These are phyloP conservation scores for Austrofundulus limnaeus DNA, from an alignment of 2,113 vertebrate genomes.

Conservation along the genomic window DNA sequence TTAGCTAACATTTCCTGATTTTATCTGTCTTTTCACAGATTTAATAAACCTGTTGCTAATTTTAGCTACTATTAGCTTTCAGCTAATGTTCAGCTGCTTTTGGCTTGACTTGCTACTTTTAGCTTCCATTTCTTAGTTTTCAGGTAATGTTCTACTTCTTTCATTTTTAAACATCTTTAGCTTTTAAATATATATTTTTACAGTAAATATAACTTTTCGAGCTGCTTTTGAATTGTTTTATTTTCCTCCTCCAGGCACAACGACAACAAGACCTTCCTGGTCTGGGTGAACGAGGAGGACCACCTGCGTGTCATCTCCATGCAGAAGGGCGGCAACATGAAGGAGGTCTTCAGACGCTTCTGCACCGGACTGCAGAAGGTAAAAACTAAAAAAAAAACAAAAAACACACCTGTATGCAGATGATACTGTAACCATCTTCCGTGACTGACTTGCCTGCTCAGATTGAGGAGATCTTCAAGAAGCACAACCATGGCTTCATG, in stretches of 20 bases:
- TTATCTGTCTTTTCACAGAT: too few species aligned
- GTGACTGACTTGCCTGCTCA: slow-evolving; percentile 44
- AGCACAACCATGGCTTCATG: slow-evolving; percentile 91
- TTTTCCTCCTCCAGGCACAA: slow-evolving; percentile 84
- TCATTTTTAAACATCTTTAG: too few species aligned
- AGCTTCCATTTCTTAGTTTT: too few species aligned
- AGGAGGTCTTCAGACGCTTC: slow-evolving; percentile 95
- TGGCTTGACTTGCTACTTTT: too few species aligned
- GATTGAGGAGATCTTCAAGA: slow-evolving; percentile 95
- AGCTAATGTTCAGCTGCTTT: too few species aligned
- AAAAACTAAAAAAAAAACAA: background rate
- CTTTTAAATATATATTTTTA: too few species aligned
- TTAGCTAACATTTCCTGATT: too few species aligned
- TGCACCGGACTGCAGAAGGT: slow-evolving; percentile 92
- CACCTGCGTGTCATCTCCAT: slow-evolving; percentile 96
- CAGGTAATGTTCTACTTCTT: too few species aligned
- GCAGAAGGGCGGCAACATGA: slow-evolving; percentile 95
- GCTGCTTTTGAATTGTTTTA: too few species aligned
- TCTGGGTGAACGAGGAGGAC: slow-evolving; percentile 97
- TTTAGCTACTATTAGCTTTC: too few species aligned
- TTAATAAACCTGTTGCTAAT: too few species aligned
- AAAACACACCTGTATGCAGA: too few species aligned
- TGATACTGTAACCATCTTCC: accelerated
- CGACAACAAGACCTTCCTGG: slow-evolving; percentile 90
- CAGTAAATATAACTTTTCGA: background rate